Evolutionary conservation across 2,113 vertebrate genomes (phyloP).

Genomic region (Haliaeetus leucogaster): DNA sequence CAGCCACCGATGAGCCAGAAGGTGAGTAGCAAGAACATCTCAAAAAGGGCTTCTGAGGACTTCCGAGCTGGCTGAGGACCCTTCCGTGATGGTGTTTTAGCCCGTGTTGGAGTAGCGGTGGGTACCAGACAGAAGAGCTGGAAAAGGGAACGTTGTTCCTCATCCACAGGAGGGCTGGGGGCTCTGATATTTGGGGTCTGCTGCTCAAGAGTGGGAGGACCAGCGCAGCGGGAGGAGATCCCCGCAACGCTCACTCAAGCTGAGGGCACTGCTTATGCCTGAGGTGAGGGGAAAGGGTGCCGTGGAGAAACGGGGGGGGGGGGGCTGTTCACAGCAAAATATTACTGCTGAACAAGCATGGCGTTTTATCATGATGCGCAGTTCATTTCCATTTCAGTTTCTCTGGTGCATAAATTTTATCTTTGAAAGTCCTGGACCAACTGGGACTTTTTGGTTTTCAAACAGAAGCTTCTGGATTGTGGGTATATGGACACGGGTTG

Average conservation of each 20-base stretch:
- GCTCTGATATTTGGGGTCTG: background rate
- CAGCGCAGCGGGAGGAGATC: background rate
- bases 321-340: background rate
- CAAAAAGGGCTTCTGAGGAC: background rate
- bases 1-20: background rate
- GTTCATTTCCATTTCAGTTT: background rate
- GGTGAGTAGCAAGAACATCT: background rate
- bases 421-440: background rate
- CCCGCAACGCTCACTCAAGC: background rate
- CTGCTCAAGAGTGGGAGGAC: background rate
- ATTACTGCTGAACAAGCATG: background rate
- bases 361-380: background rate
- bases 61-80: background rate
- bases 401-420: background rate
- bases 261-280: background rate
- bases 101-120: background rate
- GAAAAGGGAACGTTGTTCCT: background rate
- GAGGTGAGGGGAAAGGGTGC: background rate
- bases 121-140: background rate
- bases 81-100: background rate
- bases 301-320: background rate
- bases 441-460: background rate
- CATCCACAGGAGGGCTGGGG: background rate
- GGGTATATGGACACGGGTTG: fast-evolving
- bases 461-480: background rate